These are phyloP conservation scores for Trichosurus vulpecula DNA, from an alignment of 2,797 vertebrate species.

Conservation along the genomic window DNA sequence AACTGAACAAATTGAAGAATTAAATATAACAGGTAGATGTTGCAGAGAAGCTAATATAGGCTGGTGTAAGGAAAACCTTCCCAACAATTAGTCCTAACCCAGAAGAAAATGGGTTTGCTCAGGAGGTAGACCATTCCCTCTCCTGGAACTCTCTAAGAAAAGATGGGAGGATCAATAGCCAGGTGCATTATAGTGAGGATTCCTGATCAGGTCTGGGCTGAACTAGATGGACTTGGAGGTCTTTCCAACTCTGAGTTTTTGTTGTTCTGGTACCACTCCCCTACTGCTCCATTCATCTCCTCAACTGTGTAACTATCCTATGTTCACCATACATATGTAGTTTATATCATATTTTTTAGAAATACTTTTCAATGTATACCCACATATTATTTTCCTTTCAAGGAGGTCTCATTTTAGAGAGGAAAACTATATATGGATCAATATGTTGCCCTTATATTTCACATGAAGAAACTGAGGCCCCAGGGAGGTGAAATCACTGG, in stretches of 20 bases:
- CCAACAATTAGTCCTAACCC: neutral
- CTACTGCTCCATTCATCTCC: neutral
- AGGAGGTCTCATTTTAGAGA: neutral
- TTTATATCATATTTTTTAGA: no score
- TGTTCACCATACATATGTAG: neutral
- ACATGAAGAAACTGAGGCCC: neutral
- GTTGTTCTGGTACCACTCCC: neutral
- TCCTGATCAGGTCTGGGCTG: neutral
- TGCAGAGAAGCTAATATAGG: neutral
- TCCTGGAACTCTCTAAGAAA: neutral
- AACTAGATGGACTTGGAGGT: neutral
- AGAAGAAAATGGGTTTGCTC: neutral
- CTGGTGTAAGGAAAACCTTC: neutral
- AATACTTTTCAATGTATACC: no score
- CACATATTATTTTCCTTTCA: neutral
- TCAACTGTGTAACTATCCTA: neutral
- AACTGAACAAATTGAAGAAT: neutral
- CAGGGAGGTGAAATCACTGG: no score
- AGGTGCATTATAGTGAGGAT: neutral
- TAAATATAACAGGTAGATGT: neutral
- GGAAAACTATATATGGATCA: neutral
- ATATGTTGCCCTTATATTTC: neutral
- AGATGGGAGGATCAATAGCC: neutral
- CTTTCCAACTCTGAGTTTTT: neutral
- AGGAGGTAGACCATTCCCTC: neutral